Percentiles rank a stretch among this genome's conserved stretches.
Evolutionary conservation across 2,888 invertebrate genomes (phyloP).

Genomic region (Dolomedes plantarius): DNA sequence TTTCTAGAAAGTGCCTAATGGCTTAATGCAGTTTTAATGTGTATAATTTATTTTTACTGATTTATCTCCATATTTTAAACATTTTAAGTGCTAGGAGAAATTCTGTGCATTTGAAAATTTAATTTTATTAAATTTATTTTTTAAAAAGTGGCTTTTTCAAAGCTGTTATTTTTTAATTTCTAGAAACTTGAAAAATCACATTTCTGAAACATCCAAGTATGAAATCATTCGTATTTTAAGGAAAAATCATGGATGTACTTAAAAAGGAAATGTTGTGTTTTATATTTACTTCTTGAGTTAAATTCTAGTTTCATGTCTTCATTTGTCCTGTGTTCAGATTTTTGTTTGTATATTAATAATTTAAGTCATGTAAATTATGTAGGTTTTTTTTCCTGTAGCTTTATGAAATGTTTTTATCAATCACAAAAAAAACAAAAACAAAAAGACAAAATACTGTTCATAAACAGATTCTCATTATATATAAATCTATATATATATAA

Average conservation of each 20-base stretch:
- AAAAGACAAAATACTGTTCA: background rate
- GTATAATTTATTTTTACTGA: constrained; percentile 19
- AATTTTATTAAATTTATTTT: background rate
- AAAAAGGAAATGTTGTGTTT: background rate
- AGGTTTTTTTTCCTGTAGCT: background rate
- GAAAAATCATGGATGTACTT: background rate
- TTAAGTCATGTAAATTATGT: constrained; percentile 16
- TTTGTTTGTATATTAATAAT: background rate
- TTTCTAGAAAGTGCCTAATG: constrained; percentile 67
- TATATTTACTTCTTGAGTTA: background rate
- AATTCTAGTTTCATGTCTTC: background rate
- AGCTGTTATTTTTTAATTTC: background rate
- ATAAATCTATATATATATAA: constrained; percentile 39
- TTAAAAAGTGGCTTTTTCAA: background rate
- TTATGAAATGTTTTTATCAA: constrained; percentile 10
- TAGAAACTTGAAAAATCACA: constrained; percentile 5
- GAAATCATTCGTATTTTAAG: background rate
- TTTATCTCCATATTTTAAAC: background rate
- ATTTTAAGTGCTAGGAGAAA: background rate
- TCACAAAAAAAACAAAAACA: background rate
- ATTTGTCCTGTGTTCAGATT: background rate
- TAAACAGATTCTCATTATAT: constrained; percentile 40
- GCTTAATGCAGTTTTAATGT: constrained; percentile 50
- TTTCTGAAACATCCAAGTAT: background rate
- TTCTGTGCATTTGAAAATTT: background rate